Percentiles rank a stretch among this genome's conserved stretches.
These are phyloP conservation scores for Abrostola tripartita DNA, from an alignment of 2,888 invertebrate genomes.

Conservation along the genomic window DNA sequence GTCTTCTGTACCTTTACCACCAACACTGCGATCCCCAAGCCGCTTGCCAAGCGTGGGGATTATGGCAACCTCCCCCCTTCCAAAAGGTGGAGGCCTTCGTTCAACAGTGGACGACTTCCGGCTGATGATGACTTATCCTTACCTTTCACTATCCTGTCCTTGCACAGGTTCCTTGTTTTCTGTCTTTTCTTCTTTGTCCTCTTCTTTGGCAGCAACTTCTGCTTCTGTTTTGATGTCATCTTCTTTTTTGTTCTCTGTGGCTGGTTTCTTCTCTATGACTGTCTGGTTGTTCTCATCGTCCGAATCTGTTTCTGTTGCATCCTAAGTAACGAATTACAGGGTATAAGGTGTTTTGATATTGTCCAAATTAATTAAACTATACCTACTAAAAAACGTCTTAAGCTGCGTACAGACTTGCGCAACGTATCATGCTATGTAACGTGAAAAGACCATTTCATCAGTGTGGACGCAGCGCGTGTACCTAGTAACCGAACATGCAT, in stretches of 20 bases:
- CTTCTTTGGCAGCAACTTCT: constrained; percentile 47
- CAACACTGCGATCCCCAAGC: no score
- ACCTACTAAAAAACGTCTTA: constrained; percentile 17
- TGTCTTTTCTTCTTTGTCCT: constrained; percentile 58
- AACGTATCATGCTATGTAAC: no score
- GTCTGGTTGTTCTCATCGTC: constrained; percentile 82
- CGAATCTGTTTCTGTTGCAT: constrained; percentile 78
- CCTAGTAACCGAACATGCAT: no score
- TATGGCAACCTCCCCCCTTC: no score
- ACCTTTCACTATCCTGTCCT: constrained; percentile 80
- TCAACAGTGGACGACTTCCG: no score
- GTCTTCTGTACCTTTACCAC: no score
- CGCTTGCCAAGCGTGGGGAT: no score
- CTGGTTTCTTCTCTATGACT: constrained; percentile 80
- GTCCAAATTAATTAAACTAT: no score
- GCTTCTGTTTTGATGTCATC: constrained; percentile 65
- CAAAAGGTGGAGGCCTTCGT: no score
- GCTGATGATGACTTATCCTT: no score
- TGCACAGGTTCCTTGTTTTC: constrained; percentile 62
- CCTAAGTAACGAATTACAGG: constrained; percentile 60
- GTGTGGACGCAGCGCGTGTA: no score
- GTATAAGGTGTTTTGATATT: constrained; percentile 6
- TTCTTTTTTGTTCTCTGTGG: constrained; percentile 62
- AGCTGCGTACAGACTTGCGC: background rate
- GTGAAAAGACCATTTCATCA: no score